Conservation (phyloP, 2,113 vertebrate species). For the Empidonax traillii region DNA sequence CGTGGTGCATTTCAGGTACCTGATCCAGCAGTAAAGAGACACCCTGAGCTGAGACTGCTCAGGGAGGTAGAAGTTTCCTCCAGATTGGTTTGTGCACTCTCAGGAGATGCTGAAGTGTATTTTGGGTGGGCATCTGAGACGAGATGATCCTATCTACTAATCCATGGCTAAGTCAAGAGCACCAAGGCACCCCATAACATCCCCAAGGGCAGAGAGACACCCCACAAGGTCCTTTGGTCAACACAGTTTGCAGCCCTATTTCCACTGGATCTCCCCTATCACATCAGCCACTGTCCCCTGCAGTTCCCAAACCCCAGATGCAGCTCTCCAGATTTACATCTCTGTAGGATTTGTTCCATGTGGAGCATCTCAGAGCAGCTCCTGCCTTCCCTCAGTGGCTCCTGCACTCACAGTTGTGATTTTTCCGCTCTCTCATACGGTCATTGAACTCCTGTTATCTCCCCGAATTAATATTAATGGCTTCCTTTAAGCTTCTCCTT, state of each 20-base stretch:
- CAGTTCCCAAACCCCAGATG: background rate
- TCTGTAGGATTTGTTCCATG: background rate
- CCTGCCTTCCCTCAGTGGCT: background rate
- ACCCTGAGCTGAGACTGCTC: background rate
- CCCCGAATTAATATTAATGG: slow-evolving; percentile 21
- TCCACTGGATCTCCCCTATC: background rate
- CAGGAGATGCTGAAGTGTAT: rapidly evolving
- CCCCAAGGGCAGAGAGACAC: background rate
- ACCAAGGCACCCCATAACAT: background rate
- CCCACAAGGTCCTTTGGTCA: rapidly evolving
- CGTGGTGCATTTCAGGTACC: background rate
- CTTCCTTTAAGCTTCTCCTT: background rate
- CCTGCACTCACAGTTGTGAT: background rate
- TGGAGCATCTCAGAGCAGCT: background rate
- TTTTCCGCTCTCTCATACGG: background rate
- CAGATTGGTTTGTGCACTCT: background rate
- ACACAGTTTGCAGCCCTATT: background rate
- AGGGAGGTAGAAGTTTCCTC: background rate
- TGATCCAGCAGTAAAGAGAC: background rate
- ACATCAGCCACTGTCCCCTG: background rate
- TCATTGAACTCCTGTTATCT: slow-evolving; percentile 19
- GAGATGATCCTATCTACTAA: background rate
- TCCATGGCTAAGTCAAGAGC: background rate
- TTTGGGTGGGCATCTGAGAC: background rate
- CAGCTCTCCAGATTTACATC: background rate